Evolutionary conservation across 2,797 vertebrate species (phyloP), one percentile per base, ranked within the genome.

Genomic region (Xiphorhynchus erythropygius): DNA sequence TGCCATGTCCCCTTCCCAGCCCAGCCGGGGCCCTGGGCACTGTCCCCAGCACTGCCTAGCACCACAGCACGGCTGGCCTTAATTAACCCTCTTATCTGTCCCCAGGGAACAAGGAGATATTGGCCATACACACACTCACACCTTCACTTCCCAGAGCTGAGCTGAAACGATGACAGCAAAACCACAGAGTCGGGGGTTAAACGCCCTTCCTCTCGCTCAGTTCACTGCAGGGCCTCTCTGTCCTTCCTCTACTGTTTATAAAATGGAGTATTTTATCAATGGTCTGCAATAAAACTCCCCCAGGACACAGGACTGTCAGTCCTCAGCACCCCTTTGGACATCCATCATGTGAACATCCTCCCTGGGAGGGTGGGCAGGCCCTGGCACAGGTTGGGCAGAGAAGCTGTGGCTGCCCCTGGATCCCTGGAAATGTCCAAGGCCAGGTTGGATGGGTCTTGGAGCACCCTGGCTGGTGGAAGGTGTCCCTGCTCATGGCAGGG

Each of bases 21-120:
- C 55, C 41, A 32, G 60, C 76, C 21, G 1, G 27, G 55, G 9
- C 57, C 19, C 28, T 4, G 6, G 49, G 32, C 49, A 70, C 57
- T 2, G 27, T 46, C 79, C 76, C 60, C 28, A 16, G 56, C 35
- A 75, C 63, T 42, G 76, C 52, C 3, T 0, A 53, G 71, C 39
- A 41, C 28, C 77, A 67, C 50, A 90, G 23, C 37, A 17, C 0
- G 1, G 39, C 21, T 13, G 7, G 2, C 24, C 28, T 39, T 82
- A 14, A 81, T 83, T 85, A 86, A 73, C 50, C 57, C 15, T 3
- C 35, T n/a, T 37, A 42, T 35, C 55, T 63, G 0, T 18, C 52
- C 59, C 47, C 2, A 9, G 3, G 30, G 32, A 69, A 67, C 0
- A 0, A 30, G 44, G 46, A n/a, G 49, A 35, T 21, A 27, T 7